Evolutionary conservation across 2,888 invertebrate species (phyloP), one percentile per base, ranked within the genome.

Genomic region (Monoplex corrugatus): DNA sequence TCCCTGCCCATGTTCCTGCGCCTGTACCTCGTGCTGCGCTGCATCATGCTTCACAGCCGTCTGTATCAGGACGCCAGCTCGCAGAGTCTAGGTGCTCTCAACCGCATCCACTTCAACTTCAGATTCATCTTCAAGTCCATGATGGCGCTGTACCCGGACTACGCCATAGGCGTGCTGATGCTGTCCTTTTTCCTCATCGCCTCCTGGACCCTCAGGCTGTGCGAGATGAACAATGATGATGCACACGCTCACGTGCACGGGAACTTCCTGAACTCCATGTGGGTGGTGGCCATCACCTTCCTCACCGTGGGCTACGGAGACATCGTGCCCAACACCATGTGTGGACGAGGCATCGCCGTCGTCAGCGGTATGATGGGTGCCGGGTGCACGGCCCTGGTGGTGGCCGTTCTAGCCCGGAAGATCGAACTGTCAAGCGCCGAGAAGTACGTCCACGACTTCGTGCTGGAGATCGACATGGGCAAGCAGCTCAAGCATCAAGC

Each of bases 31-130:
- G 92, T 95, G 40, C 94, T 95, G 89, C 92, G 96, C 13, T 94
- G 94, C n/a, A 93, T 96, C 43, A 94, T 96, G 94, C 92, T 96
- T 13, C 95, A 95, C 92, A 95, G 95, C 90, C 93, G 94, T 32
- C 93, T 96, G 32, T 95, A 94, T 92, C 94, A 95, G 75, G 96
- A 96, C 91, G 96, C 96, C 45, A 95, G 95, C 13, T 95, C 95
- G 1, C 96, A 96, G 91, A 95, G 95, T 90, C 93, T 96, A n/a
- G 96, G 96, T 10, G 96, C 95, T 8, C 97, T 99, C 96, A 99
- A 99, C 97, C 97, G 99, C 96, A 99, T 99, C 96, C 99, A 99
- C 97, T 99, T 99, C 97, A 97, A 97, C 93, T 99, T 99, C 96
- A 98, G 97, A 91, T 96, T 96, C 92, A 95, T 96, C 87, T 96